phyloP scores from a whole-genome alignment of 2,888 invertebrate species.

The Drosophila vallismaia region DNA sequence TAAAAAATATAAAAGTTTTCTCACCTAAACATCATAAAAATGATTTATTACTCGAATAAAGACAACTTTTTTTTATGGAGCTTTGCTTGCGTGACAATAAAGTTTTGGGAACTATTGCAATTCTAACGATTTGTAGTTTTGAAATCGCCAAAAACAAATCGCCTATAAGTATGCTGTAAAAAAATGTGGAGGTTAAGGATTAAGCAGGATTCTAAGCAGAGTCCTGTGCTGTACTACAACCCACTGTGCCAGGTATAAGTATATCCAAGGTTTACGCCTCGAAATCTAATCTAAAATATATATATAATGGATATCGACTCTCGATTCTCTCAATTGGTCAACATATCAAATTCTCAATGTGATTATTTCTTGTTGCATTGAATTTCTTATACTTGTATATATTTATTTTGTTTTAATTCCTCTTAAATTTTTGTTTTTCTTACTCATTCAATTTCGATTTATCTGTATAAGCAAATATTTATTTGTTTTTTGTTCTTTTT shows the following conservation, averaged over 20 bases:
- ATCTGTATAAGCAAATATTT: too few species aligned
- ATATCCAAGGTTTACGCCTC: too few species aligned
- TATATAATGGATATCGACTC: constrained; percentile 6
- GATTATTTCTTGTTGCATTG: constrained; percentile 78
- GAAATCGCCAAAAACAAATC: background rate
- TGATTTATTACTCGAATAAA: background rate
- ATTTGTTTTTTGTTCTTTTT: constrained; percentile 18
- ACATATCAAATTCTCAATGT: constrained; percentile 60
- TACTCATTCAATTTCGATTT: constrained; percentile 5
- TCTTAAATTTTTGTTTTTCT: constrained; percentile 11
- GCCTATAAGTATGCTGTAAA: background rate
- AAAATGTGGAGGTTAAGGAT: background rate
- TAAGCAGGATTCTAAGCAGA: background rate
- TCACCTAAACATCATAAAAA: background rate
- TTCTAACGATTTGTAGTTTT: background rate
- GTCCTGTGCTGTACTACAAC: background rate
- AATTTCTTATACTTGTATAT: constrained; percentile 59
- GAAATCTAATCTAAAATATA: background rate
- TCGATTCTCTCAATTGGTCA: constrained; percentile 22
- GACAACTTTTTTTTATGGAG: background rate
- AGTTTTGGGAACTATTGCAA: background rate
- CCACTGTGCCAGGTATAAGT: constrained; percentile 4
- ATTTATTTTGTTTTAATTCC: constrained; percentile 14
- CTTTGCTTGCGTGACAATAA: background rate
- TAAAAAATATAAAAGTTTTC: background rate